Conservation (phyloP, 2,888 invertebrate species). For the Microctonus aethiopoides region DNA sequence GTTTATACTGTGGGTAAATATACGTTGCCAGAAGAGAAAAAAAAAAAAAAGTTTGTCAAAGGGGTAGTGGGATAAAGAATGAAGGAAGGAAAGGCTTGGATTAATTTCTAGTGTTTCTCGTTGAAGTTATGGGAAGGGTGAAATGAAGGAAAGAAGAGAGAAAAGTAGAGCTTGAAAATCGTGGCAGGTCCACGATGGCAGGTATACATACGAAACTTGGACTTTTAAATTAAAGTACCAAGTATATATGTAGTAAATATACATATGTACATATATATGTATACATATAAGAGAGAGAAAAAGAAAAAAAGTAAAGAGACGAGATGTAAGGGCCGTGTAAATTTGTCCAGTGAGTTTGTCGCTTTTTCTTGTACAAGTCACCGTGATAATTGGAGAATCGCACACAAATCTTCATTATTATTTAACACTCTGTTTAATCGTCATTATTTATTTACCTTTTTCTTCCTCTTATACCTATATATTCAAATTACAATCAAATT, state of each 20-base stretch:
- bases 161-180: background rate
- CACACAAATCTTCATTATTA: background rate
- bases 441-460: background rate
- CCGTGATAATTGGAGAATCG: slow-evolving; percentile 7
- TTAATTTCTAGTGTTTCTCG: slow-evolving; percentile 41
- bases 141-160: background rate
- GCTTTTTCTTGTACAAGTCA: background rate
- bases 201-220: slow-evolving; percentile 28
- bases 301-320: background rate
- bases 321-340: slow-evolving; percentile 7
- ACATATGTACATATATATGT: too few relatives aligned
- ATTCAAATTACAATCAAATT: too few relatives aligned
- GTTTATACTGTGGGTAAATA: background rate
- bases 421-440: background rate
- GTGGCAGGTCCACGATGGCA: slow-evolving; percentile 14
- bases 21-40: background rate
- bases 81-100: slow-evolving; percentile 27
- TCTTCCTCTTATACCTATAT: background rate
- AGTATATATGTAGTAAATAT: slow-evolving; percentile 10
- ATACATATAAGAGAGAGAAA: background rate
- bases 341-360: slow-evolving; percentile 22
- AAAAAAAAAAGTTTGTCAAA: background rate
- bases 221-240: slow-evolving; percentile 36
- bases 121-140: slow-evolving; percentile 18
- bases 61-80: slow-evolving; percentile 18